Conservation (phyloP, 2,888 invertebrate genomes). For the Bruchidius siliquastri region DNA sequence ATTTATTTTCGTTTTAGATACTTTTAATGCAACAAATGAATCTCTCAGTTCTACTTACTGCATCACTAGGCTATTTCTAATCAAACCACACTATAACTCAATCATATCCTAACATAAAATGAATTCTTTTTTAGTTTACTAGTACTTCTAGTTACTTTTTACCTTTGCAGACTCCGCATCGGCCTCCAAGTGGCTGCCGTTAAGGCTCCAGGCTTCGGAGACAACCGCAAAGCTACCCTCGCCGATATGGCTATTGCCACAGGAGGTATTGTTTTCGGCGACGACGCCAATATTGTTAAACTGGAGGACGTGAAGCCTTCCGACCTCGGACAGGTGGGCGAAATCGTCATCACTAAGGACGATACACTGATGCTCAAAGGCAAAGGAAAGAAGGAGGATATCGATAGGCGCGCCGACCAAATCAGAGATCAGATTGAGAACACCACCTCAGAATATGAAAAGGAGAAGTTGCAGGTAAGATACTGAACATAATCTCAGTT, state of each 20-base stretch:
- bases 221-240: slow-evolving; percentile 48
- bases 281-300: slow-evolving; percentile 48
- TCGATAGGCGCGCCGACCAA: slow-evolving; percentile 45
- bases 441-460: slow-evolving; percentile 50
- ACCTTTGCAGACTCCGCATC: slow-evolving; percentile 40
- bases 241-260: slow-evolving; percentile 50
- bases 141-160: too few relatives aligned
- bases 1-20: too few relatives aligned
- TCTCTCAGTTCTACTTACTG: too few relatives aligned
- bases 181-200: slow-evolving; percentile 51
- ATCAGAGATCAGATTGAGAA: slow-evolving; percentile 47
- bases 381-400: slow-evolving; percentile 44
- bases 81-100: too few relatives aligned
- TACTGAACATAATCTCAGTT: too few relatives aligned
- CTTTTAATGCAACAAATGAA: too few relatives aligned
- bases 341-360: slow-evolving; percentile 50
- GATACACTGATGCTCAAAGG: slow-evolving; percentile 49
- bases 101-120: too few relatives aligned
- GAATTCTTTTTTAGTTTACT: too few relatives aligned
- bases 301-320: slow-evolving; percentile 45
- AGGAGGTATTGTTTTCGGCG: slow-evolving; percentile 48
- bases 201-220: slow-evolving; percentile 53
- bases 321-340: slow-evolving; percentile 48
- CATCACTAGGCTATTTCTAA: too few relatives aligned
- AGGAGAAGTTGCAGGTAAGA: slow-evolving; percentile 45